phyloP scores from a whole-genome alignment of 1,140 invertebrate species.

The Diorhabda sublineata region DNA sequence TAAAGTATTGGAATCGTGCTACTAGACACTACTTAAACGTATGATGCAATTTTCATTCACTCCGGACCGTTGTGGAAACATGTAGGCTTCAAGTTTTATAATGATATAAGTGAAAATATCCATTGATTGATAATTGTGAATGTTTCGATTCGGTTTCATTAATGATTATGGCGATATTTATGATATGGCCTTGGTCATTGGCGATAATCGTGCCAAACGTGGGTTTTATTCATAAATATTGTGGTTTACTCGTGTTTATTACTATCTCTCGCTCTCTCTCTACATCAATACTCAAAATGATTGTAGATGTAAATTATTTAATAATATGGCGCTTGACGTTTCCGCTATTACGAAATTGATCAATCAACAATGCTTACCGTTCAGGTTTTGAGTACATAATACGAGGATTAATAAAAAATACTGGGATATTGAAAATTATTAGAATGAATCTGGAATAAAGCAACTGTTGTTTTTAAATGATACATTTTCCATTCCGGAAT shows the following conservation, averaged over 20 bases:
- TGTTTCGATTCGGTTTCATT: not conserved
- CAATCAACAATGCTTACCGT: too few species aligned
- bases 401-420: too few species aligned
- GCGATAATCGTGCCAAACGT: slow-evolving; percentile 1
- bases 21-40: too few species aligned
- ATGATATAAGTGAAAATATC: slow-evolving; percentile 3
- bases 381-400: too few species aligned
- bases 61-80: not conserved
- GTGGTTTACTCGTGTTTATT: not conserved
- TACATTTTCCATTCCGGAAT: too few species aligned
- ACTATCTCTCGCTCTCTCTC: not conserved
- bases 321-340: slow-evolving; percentile 1
- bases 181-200: slow-evolving; percentile 1
- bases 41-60: slow-evolving; percentile 2
- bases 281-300: not conserved
- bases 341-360: not conserved
- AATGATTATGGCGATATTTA: not conserved
- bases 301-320: not conserved
- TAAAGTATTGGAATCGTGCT: too few species aligned
- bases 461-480: too few species aligned
- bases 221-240: slow-evolving; percentile 3
- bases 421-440: too few species aligned
- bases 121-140: not conserved
- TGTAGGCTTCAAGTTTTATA: not conserved
- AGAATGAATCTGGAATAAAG: too few species aligned